These are phyloP conservation scores for Sylvilagus floridanus DNA, from an alignment of 2,797 vertebrate genomes.

Conservation along the genomic window DNA sequence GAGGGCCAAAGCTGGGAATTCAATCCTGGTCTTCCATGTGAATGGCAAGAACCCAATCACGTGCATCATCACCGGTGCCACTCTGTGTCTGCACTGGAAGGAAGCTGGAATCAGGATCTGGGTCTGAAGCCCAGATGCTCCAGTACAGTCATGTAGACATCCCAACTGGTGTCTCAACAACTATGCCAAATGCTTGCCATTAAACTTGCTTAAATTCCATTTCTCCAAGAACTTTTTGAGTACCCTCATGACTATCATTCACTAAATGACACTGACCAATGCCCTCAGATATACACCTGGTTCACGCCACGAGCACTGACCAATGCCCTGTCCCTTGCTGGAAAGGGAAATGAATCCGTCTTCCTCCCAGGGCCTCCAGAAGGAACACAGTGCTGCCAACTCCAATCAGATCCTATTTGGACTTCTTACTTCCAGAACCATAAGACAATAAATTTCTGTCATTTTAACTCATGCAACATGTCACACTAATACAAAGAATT, in stretches of 20 bases:
- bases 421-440: not conserved
- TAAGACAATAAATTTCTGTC: not conserved
- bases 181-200: no score
- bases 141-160: no score
- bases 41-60: no score
- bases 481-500: not conserved
- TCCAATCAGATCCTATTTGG: not conserved
- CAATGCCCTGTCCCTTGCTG: not conserved
- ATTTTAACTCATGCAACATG: not conserved
- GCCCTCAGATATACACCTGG: not conserved
- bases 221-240: no score
- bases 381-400: not conserved
- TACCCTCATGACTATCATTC: not conserved
- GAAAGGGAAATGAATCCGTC: not conserved
- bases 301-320: not conserved
- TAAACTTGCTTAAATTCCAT: no score
- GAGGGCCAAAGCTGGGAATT: no score
- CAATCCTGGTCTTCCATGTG: no score
- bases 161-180: no score
- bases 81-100: no score
- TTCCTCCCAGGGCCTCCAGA: not conserved
- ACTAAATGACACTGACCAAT: not conserved
- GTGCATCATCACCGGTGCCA: no score
- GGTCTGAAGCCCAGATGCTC: no score
- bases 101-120: no score